Evolutionary conservation across 2,888 invertebrate genomes (phyloP).

Genomic region (Corbicula japonica): DNA sequence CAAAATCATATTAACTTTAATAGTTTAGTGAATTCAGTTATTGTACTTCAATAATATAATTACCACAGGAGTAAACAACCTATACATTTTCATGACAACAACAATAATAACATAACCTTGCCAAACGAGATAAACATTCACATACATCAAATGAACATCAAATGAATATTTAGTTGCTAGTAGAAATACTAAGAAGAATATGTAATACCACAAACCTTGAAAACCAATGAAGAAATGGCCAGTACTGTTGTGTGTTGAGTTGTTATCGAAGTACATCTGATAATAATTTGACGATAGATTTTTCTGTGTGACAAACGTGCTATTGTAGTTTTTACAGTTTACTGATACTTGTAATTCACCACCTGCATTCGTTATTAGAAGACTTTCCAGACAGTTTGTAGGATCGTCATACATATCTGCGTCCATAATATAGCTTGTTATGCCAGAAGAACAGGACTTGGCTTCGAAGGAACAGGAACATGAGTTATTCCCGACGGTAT

Average conservation of each 20-base stretch:
- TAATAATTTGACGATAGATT: neutral
- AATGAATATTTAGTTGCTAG: no score
- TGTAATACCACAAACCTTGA: neutral
- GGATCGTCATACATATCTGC: conserved; percentile 3
- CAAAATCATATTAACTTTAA: no score
- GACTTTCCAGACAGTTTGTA: neutral
- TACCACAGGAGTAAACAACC: no score
- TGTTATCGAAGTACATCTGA: neutral
- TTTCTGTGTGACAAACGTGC: neutral
- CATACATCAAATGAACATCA: no score
- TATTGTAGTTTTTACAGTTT: conserved; percentile 17
- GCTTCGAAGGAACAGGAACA: conserved; percentile 11
- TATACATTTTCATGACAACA: no score
- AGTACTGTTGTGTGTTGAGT: neutral
- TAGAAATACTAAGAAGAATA: neutral
- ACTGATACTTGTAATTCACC: neutral
- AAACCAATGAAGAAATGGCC: conserved; percentile 9
- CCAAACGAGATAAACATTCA: no score
- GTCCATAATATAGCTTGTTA: neutral
- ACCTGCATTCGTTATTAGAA: neutral
- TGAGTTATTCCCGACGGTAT: neutral
- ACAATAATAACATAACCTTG: no score
- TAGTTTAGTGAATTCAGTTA: no score
- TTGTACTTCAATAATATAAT: no score
- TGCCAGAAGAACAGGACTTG: neutral